Conservation (phyloP, 2,888 invertebrate species). For the Trissonchulus latispiculum region DNA sequence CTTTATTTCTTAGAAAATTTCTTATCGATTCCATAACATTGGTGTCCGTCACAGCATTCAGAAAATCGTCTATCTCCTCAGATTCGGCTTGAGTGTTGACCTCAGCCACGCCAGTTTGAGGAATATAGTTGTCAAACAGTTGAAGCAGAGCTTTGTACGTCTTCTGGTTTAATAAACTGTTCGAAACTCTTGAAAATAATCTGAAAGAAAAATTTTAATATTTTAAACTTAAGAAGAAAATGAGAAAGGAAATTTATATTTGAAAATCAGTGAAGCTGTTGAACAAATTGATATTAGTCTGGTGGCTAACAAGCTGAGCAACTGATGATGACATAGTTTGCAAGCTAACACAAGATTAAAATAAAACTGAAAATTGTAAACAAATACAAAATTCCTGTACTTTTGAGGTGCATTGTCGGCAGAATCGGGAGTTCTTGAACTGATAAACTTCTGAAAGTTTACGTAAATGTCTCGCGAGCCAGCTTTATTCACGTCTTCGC, state of each 20-base stretch:
- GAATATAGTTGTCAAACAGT: slow-evolving; percentile 74
- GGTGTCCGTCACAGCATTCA: slow-evolving; percentile 66
- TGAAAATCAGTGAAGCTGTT: too few species aligned
- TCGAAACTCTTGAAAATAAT: slow-evolving; percentile 11
- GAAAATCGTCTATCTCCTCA: slow-evolving; percentile 65
- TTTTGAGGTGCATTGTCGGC: too few species aligned
- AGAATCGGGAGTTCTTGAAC: too few species aligned
- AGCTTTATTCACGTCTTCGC: slow-evolving; percentile 4
- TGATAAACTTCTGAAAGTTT: slow-evolving; percentile 10
- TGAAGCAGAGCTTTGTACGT: slow-evolving; percentile 63
- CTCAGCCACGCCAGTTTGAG: slow-evolving; percentile 49
- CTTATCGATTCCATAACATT: slow-evolving; percentile 62
- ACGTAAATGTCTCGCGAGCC: neutral
- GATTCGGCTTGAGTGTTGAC: slow-evolving; percentile 54
- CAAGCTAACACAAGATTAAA: too few species aligned
- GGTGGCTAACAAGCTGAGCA: too few species aligned
- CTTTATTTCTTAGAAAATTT: slow-evolving; percentile 56
- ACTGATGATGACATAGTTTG: too few species aligned
- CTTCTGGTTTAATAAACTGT: slow-evolving; percentile 24
- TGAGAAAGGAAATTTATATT: too few species aligned
- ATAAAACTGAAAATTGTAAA: too few species aligned
- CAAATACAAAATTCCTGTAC: too few species aligned
- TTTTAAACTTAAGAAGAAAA: too few species aligned
- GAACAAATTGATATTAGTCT: too few species aligned
- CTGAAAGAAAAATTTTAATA: slow-evolving; percentile 19